Base-by-base conservation (phyloP, 1,140 invertebrate species). In the Drosophila arawakana region DNA sequence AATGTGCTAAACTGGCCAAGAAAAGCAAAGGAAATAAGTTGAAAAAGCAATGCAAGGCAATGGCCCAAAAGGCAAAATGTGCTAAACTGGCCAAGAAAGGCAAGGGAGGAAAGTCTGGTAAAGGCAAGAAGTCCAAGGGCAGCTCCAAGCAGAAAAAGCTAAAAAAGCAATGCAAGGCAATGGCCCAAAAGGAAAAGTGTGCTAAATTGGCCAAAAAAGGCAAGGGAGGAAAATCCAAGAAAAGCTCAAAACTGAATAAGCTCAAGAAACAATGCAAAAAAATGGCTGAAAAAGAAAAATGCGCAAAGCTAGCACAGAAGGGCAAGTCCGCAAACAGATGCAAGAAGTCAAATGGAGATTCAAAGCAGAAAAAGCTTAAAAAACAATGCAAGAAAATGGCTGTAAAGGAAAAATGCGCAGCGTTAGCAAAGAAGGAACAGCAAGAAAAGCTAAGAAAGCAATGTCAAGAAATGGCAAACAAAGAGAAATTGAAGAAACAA, bases 281-380 rank as follows among this genome's bases (percentile, higher is more conserved):
- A 15, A 5, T 70, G 15, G 65, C 46, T 0, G 3, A 57, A 13
- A 55, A 57, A 11, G 37, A 21, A 21, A 69, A 69, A 41, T 73
- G 71, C 13, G 39, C 9, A n/a, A 43, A 43, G 8, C 1, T 41
- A 10, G 39, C 39, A 9, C 4, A 41, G 39, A 8, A 25, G 46
- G 70, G 65, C 21, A 49, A 49, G 21, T 21, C 21, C 21, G 15
- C 15, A 15, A 49, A 49, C 2, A 21, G 34, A 34, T 11, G 9
- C 10, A 43, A 43, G 39, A 43, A 52, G 7, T n/a, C 7, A 0
- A 47, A 52, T n/a, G 30, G 50, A 0, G n/a, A 50, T 9, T 34
- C 25, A 7, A 52, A 21, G n/a, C 10, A 50, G 21, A 30, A 21
- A 21, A 50, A 50, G 11, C 37, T 35, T 2, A 13, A 34, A n/a